Evolutionary conservation across 2,797 vertebrate species (phyloP).

Genomic region (Syngnathus rostellatus): DNA sequence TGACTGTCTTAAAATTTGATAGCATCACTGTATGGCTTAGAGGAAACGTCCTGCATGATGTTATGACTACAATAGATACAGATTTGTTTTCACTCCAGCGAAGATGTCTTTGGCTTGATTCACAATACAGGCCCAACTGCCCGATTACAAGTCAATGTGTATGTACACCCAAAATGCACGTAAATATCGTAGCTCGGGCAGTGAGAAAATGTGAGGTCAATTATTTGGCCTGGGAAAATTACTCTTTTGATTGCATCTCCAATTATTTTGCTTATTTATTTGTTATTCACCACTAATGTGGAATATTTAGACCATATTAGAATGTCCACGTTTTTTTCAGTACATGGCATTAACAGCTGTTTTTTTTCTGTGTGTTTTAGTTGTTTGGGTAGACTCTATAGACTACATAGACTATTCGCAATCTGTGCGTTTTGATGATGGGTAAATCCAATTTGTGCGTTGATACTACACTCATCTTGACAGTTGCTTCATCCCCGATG

Average conservation of each 20-base stretch:
- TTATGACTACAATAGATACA: neutral
- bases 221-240: too few relatives aligned
- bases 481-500: neutral
- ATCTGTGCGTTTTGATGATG: neutral
- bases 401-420: neutral
- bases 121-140: neutral
- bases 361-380: neutral
- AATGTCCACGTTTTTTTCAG: neutral
- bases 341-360: neutral
- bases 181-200: too few relatives aligned
- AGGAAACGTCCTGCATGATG: neutral
- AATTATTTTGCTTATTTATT: neutral
- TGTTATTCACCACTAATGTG: neutral
- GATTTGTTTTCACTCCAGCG: neutral
- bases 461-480: neutral
- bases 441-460: neutral
- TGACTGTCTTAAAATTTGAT: neutral
- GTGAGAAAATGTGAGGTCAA: too few relatives aligned
- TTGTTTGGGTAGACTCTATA: neutral
- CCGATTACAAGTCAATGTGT: neutral
- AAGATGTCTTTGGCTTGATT: neutral
- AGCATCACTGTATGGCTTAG: neutral
- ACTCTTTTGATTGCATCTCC: neutral
- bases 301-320: neutral
- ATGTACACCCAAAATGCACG: too few relatives aligned